Evolutionary conservation across 2,797 vertebrate genomes (phyloP).

Genomic region (Tragopan temminckii): DNA sequence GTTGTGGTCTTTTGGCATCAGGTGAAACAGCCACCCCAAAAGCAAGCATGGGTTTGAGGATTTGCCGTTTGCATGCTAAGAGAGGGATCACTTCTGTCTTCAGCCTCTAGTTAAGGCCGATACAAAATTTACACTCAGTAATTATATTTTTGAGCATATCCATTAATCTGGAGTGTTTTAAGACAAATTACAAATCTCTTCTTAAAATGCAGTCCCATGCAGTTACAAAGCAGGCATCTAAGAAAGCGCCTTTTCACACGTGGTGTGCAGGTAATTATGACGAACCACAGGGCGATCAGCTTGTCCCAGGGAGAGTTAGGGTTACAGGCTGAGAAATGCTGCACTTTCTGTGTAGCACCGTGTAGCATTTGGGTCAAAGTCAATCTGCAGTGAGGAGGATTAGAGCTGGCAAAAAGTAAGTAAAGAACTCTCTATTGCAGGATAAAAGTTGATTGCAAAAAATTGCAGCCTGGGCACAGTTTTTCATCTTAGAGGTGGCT

Average conservation of each 20-base stretch:
- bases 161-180: not conserved
- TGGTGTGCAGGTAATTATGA: not conserved
- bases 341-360: not conserved
- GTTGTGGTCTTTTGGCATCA: fast-evolving
- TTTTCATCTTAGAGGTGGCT: not conserved
- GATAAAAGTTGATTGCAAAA: conserved; percentile 24
- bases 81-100: not conserved
- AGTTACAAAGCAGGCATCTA: not conserved
- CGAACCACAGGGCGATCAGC: not conserved
- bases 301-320: not conserved
- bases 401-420: conserved; percentile 16
- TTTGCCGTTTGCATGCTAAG: not conserved
- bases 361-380: conserved; percentile 14
- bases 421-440: not conserved
- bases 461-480: not conserved
- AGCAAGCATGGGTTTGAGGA: not conserved
- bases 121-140: not conserved
- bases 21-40: not conserved
- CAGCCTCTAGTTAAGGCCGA: not conserved
- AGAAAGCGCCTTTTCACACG: not conserved
- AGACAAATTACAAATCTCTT: not conserved
- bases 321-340: not conserved
- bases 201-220: not conserved
- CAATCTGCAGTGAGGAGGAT: conserved; percentile 16
- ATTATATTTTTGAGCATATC: not conserved